Evolutionary conservation across 1,140 invertebrate genomes (phyloP).

Genomic region (Drosophila pruinosa): DNA sequence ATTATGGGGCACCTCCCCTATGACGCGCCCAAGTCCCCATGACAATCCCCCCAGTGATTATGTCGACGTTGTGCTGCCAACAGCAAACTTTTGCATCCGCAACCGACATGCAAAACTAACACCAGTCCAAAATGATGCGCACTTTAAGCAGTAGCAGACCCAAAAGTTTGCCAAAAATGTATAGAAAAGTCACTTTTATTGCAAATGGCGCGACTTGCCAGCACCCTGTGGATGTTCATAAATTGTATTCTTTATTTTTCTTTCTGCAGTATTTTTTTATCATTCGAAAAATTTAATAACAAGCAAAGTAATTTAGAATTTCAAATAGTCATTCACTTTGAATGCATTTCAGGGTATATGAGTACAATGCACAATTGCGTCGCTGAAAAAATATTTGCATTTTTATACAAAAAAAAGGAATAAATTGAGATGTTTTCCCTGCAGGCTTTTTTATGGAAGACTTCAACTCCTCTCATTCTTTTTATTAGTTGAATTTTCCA

Average conservation of each 20-base stretch:
- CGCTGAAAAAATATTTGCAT: slow-evolving; percentile 62
- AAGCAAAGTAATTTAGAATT: neutral
- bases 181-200: slow-evolving; percentile 9
- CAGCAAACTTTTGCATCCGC: slow-evolving; percentile 51
- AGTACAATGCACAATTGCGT: slow-evolving; percentile 14
- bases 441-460: neutral
- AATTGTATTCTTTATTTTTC: neutral
- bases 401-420: slow-evolving; percentile 76
- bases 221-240: neutral
- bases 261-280: neutral
- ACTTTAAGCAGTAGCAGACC: slow-evolving; percentile 46
- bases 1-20: slow-evolving; percentile 37
- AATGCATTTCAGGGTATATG: slow-evolving; percentile 11
- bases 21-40: neutral
- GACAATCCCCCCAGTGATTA: slow-evolving; percentile 27
- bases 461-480: slow-evolving; percentile 8
- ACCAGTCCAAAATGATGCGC: slow-evolving; percentile 54
- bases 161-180: slow-evolving; percentile 43
- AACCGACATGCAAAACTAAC: slow-evolving; percentile 38
- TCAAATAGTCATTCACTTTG: neutral
- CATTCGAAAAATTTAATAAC: neutral
- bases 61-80: slow-evolving; percentile 44
- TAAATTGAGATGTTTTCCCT: slow-evolving; percentile 52
- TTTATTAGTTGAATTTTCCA: slow-evolving; percentile 55
- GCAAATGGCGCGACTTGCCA: neutral